Evolutionary conservation across 2,797 vertebrate species (phyloP).

Genomic region (Leuciscus waleckii): DNA sequence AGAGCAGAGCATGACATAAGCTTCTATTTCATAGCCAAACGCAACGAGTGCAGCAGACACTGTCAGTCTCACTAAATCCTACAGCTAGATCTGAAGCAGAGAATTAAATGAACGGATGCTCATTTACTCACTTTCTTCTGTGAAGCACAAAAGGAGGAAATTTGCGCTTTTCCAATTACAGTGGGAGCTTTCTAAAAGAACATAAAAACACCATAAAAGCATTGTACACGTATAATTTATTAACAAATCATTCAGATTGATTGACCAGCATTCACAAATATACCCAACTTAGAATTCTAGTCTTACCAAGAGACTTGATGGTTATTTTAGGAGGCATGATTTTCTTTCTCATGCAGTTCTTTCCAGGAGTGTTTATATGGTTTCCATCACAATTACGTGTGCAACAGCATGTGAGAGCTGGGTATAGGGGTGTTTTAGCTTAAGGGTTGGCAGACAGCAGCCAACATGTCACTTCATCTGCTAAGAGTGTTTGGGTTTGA

Average conservation of each 20-base stretch:
- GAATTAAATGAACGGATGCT: slow-evolving; percentile 5
- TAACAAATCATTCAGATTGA: not conserved
- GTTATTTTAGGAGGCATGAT: slow-evolving; percentile 4
- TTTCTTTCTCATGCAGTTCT: slow-evolving; percentile 20
- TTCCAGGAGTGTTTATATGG: slow-evolving; percentile 16
- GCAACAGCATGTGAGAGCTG: slow-evolving; percentile 34
- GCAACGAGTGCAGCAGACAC: slow-evolving; percentile 18
- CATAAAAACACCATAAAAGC: not conserved
- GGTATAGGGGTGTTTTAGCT: slow-evolving; percentile 1
- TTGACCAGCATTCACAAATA: not conserved
- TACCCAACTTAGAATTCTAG: not conserved
- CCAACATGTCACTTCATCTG: slow-evolving; percentile 45
- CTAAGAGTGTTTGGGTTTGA: slow-evolving; percentile 42
- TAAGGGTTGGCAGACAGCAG: slow-evolving; percentile 17
- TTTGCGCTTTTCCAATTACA: not conserved
- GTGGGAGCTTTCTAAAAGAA: not conserved
- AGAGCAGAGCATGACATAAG: slow-evolving; percentile 33
- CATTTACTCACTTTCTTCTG: not conserved
- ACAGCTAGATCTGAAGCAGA: slow-evolving; percentile 1
- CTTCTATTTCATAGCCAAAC: slow-evolving; percentile 50
- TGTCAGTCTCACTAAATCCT: slow-evolving; percentile 16
- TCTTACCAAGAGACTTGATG: not conserved
- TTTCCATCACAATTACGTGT: slow-evolving; percentile 25
- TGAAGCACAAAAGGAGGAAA: not conserved
- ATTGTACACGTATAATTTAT: not conserved